A percentile compares a stretch with the other conserved stretches of the same genome.
Conservation (phyloP, 2,113 vertebrate genomes). For the Formicarius rufipectus region DNA sequence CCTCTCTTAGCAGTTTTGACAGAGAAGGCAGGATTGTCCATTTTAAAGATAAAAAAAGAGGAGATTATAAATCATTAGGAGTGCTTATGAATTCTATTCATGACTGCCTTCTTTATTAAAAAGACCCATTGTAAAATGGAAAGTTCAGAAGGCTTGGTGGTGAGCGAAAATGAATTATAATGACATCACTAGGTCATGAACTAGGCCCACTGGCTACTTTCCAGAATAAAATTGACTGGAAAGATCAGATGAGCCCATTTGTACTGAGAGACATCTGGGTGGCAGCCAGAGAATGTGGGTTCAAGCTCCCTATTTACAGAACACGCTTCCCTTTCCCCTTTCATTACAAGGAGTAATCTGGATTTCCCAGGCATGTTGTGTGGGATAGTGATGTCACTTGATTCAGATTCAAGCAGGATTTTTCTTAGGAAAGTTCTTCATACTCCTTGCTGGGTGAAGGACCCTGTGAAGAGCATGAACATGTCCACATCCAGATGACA, state of each 20-base stretch:
- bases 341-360: conserved; percentile 54
- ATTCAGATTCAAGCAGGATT: conserved; percentile 49
- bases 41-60: conserved; percentile 59
- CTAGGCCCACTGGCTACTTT: conserved; percentile 80
- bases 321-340: conserved; percentile 68
- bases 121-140: conserved; percentile 80
- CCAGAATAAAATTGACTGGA: conserved; percentile 82
- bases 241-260: conserved; percentile 77
- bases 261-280: conserved; percentile 71
- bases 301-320: conserved; percentile 78
- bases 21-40: conserved; percentile 54
- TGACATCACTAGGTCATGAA: conserved; percentile 81
- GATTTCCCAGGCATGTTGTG: conserved; percentile 54
- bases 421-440: conserved; percentile 53
- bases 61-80: conserved; percentile 76
- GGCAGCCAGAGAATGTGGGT: conserved; percentile 75
- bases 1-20: conserved; percentile 63
- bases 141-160: conserved; percentile 79
- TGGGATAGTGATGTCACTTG: conserved; percentile 20
- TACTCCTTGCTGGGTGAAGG: background rate
- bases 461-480: conserved; percentile 55
- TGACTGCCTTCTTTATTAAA: conserved; percentile 79
- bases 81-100: conserved; percentile 78
- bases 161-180: conserved; percentile 78
- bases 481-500: conserved; percentile 57